A percentile compares a stretch with the other conserved stretches of the same genome.
Conservation (phyloP, 2,888 invertebrate species). For the Corythucha ciliata region DNA sequence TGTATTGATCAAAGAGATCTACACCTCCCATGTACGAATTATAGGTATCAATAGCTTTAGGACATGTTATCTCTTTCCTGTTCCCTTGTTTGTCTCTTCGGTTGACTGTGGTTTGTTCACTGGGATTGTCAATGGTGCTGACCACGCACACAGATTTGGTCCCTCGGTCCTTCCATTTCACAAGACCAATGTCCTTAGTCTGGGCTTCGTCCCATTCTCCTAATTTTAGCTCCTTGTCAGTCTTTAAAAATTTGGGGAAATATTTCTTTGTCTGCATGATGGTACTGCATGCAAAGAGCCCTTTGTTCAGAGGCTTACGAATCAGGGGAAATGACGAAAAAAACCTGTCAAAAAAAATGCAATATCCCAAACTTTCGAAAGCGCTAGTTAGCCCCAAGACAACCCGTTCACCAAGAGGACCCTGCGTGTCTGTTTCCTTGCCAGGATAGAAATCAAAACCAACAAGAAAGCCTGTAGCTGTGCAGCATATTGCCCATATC, state of each 20-base stretch:
- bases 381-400: background rate
- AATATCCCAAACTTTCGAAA: constrained; percentile 4
- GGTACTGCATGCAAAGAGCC: constrained; percentile 13
- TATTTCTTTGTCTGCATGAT: constrained; percentile 10
- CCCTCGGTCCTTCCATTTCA: constrained; percentile 38
- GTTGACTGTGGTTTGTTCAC: constrained; percentile 26
- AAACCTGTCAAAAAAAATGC: constrained; percentile 12
- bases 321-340: constrained; percentile 13
- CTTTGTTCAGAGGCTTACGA: background rate
- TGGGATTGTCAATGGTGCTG: constrained; percentile 29
- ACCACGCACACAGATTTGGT: constrained; percentile 29
- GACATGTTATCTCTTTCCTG: constrained; percentile 33
- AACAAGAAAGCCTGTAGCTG: constrained; percentile 14
- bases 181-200: constrained; percentile 33
- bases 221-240: constrained; percentile 4
- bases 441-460: constrained; percentile 11
- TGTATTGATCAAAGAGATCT: constrained; percentile 37
- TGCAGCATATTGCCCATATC: constrained; percentile 32
- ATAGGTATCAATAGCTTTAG: constrained; percentile 35
- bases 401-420: constrained; percentile 5
- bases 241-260: constrained; percentile 14
- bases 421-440: background rate
- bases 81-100: constrained; percentile 34
- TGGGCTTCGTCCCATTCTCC: background rate
- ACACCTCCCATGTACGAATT: constrained; percentile 38